Conservation (phyloP, 2,888 invertebrate species). For the Tineola bisselliella region DNA sequence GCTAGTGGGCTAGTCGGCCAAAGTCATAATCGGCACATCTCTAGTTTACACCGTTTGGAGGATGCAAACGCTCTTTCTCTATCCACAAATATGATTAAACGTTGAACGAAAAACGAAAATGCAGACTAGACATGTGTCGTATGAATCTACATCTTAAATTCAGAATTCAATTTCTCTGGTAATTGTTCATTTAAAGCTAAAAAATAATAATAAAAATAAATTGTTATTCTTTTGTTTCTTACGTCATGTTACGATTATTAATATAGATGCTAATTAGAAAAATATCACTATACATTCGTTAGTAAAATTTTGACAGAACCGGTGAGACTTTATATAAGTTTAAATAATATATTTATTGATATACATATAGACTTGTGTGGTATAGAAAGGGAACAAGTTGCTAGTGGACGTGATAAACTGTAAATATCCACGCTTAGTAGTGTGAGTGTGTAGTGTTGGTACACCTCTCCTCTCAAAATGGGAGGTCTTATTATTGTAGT, state of each 20-base stretch:
- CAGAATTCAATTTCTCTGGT: not conserved
- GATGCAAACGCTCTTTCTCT: not conserved
- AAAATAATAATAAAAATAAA: too few relatives aligned
- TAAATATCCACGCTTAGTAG: not conserved
- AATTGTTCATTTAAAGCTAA: too few relatives aligned
- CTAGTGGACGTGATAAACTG: conserved; percentile 5
- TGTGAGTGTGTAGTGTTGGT: conserved; percentile 56
- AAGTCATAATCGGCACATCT: too few relatives aligned
- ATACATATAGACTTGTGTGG: not conserved
- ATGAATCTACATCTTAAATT: not conserved
- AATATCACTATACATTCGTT: too few relatives aligned
- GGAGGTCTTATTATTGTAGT: conserved; percentile 31
- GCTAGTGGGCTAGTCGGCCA: too few relatives aligned
- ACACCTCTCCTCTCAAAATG: conserved; percentile 46
- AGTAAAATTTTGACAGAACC: too few relatives aligned
- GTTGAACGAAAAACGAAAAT: not conserved
- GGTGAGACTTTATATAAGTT: too few relatives aligned
- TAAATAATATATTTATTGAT: not conserved
- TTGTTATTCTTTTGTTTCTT: too few relatives aligned
- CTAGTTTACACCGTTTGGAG: too few relatives aligned
- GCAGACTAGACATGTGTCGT: not conserved
- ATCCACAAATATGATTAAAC: not conserved
- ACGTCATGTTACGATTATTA: too few relatives aligned
- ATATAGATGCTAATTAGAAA: too few relatives aligned
- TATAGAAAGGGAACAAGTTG: not conserved